Percentiles rank a stretch among this genome's conserved stretches.
Conservation (phyloP, 2,113 vertebrate genomes). For the Pao palembangensis region DNA sequence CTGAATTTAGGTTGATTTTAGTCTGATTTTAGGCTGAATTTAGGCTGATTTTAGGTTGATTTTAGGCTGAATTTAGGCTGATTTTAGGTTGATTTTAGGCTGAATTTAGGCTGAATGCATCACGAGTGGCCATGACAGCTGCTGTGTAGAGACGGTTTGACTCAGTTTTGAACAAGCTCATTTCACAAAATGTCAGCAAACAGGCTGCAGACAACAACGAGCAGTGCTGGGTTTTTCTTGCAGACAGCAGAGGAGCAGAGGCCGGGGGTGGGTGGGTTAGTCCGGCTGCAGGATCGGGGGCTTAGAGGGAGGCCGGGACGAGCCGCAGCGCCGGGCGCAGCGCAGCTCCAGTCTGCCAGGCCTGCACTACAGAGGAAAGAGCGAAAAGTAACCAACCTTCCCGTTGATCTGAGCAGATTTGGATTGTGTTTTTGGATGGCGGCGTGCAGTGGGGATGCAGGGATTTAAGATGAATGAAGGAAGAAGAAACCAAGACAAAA, state of each 20-base stretch:
- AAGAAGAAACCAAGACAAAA: constrained; percentile 79
- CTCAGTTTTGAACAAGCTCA: too few species aligned
- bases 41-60: too few species aligned
- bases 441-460: constrained; percentile 90
- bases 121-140: too few species aligned
- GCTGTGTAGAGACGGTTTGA: too few species aligned
- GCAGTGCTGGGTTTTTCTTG: neutral
- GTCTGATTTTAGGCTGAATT: too few species aligned
- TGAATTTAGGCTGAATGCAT: too few species aligned
- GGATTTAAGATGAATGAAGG: constrained; percentile 83
- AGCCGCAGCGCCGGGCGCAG: constrained; percentile 70
- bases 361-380: constrained; percentile 74
- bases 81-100: too few species aligned
- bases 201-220: too few species aligned
- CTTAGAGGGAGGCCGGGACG: constrained; percentile 63
- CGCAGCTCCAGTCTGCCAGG: constrained; percentile 81
- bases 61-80: too few species aligned
- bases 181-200: too few species aligned
- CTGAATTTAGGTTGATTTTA: too few species aligned
- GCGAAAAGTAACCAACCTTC: constrained; percentile 99
- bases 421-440: constrained; percentile 84
- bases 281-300: neutral
- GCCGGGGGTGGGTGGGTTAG: neutral
- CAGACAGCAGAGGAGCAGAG: constrained; percentile 3
- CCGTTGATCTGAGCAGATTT: constrained; percentile 99